A percentile compares a stretch with the other conserved stretches of the same genome.
Evolutionary conservation across 2,888 invertebrate genomes (phyloP).

Genomic region (Drosophila mayaguana): DNA sequence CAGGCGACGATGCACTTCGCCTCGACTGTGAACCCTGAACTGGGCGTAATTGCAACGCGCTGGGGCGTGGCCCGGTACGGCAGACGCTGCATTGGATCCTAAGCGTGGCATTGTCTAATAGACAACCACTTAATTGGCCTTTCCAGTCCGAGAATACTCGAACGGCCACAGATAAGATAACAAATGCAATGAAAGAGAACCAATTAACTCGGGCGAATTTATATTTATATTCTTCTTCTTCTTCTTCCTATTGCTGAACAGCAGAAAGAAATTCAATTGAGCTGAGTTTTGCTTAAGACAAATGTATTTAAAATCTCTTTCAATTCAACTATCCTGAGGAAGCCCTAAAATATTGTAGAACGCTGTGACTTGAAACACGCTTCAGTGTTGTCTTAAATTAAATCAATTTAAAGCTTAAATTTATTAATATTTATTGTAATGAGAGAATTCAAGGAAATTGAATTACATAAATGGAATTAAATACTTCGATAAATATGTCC

Average conservation of each 20-base stretch:
- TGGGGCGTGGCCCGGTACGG: constrained; percentile 44
- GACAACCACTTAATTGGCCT: constrained; percentile 64
- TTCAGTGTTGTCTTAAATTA: background rate
- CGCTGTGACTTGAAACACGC: background rate
- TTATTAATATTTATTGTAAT: background rate
- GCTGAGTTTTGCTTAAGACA: background rate
- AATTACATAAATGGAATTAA: background rate
- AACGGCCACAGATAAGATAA: constrained; percentile 12
- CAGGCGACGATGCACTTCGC: constrained; percentile 30
- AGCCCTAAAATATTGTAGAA: background rate
- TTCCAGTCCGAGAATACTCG: constrained; percentile 3
- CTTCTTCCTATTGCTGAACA: background rate
- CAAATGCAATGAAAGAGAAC: constrained; percentile 6
- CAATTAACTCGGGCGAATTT: background rate
- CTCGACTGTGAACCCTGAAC: background rate
- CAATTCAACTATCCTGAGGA: background rate
- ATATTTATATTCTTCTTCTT: constrained; percentile 2
- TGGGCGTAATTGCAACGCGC: constrained; percentile 50
- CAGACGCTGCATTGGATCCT: constrained; percentile 8
- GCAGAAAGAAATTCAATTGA: background rate
- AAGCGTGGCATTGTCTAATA: constrained; percentile 20
- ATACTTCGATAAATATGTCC: too few species aligned
- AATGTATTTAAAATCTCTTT: background rate
- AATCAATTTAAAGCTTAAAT: background rate
- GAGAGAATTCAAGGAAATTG: background rate